Evolutionary conservation across 2,797 vertebrate genomes (phyloP).

Genomic region (Myripristis murdjan): DNA sequence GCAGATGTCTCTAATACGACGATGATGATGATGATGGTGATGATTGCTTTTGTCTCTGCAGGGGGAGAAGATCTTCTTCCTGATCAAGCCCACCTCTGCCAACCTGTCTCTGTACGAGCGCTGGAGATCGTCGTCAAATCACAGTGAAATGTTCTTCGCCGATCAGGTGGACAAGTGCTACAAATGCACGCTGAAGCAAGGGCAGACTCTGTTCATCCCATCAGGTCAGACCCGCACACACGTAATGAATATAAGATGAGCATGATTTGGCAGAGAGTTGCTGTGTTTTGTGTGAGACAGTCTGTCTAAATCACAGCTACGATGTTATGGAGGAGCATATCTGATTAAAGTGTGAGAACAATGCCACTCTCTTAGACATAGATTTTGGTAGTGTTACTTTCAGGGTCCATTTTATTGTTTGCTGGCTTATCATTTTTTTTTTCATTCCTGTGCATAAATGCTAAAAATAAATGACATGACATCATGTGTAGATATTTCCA

Average conservation of each 20-base stretch:
- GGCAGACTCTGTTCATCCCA: conserved; percentile 97
- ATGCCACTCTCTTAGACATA: too few species aligned
- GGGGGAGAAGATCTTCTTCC: conserved; percentile 99
- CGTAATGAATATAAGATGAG: neutral
- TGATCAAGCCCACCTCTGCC: conserved; percentile 97
- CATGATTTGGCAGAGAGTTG: neutral
- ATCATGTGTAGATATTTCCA: too few species aligned
- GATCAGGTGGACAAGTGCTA: conserved; percentile 99
- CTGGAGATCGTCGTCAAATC: conserved; percentile 97
- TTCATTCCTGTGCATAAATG: too few species aligned
- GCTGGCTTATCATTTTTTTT: too few species aligned
- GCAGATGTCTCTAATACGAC: neutral
- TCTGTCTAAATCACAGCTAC: neutral
- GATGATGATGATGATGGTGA: conserved; percentile 11
- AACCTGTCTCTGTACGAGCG: conserved; percentile 98
- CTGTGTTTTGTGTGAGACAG: neutral
- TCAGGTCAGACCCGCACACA: conserved; percentile 88
- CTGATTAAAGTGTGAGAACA: too few species aligned
- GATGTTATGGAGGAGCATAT: too few species aligned
- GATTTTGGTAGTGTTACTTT: too few species aligned
- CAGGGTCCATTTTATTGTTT: too few species aligned
- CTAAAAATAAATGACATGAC: too few species aligned
- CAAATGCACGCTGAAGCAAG: conserved; percentile 96
- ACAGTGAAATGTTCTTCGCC: conserved; percentile 99
- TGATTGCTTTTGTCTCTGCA: conserved; percentile 69